Conservation (phyloP, 2,797 vertebrate genomes). For the Mormyrops boulengeri region DNA sequence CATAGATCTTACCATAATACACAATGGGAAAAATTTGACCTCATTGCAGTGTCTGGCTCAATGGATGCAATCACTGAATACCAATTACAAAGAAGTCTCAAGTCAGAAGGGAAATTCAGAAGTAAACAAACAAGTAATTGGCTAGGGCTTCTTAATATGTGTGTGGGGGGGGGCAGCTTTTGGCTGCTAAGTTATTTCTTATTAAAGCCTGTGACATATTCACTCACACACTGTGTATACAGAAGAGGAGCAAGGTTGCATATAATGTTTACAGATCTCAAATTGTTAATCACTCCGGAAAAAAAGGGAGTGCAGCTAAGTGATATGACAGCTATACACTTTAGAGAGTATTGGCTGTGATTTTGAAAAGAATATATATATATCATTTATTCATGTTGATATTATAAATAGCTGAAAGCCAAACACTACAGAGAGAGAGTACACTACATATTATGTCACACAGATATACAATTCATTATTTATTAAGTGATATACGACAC, state of each 20-base stretch:
- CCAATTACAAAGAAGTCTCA: constrained; percentile 1
- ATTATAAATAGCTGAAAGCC: background rate
- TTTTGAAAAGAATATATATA: background rate
- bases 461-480: background rate
- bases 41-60: constrained; percentile 14
- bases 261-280: background rate
- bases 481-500: background rate
- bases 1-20: background rate
- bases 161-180: background rate
- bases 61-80: constrained; percentile 8
- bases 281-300: background rate
- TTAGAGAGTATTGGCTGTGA: background rate
- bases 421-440: background rate
- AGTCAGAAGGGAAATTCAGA: background rate
- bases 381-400: background rate
- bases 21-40: background rate
- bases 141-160: background rate
- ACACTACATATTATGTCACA: background rate
- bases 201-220: background rate
- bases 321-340: background rate
- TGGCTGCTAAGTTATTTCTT: background rate
- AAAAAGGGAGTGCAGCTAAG: background rate
- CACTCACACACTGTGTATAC: background rate
- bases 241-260: background rate
- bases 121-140: background rate